Conservation (phyloP, 2,888 invertebrate species). For the Brachyptera putata region DNA sequence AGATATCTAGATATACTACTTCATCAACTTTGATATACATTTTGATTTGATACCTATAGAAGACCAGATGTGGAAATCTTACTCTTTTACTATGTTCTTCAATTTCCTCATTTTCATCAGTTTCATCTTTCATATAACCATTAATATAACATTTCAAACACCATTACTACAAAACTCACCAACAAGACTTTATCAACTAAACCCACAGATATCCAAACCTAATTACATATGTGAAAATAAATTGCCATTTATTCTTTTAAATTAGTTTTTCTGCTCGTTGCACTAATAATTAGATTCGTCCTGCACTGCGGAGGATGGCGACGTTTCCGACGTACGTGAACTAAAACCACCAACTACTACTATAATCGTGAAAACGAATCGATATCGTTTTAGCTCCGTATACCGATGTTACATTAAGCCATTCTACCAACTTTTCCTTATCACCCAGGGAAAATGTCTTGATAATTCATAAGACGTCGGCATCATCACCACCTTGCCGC, state of each 20-base stretch:
- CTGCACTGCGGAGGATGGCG: conserved; percentile 1
- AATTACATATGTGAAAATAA: not conserved
- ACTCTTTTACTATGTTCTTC: no score
- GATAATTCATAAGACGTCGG: conserved; percentile 3
- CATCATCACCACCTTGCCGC: conserved; percentile 1
- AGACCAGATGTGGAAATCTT: no score
- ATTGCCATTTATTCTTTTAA: not conserved
- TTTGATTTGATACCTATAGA: no score
- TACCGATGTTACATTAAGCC: no score
- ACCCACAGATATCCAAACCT: not conserved
- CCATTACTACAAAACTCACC: not conserved
- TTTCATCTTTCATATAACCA: no score
- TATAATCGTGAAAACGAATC: not conserved
- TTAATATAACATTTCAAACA: conserved; percentile 2
- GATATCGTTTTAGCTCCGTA: not conserved
- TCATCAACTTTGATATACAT: no score
- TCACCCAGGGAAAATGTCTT: not conserved
- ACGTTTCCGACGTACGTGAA: not conserved
- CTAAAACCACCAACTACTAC: no score
- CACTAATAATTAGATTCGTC: conserved; percentile 1
- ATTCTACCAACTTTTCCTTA: not conserved
- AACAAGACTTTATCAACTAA: not conserved
- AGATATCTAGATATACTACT: no score
- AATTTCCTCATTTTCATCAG: no score
- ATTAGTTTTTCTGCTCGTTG: not conserved